These are phyloP conservation scores for Strigamia transsilvanica DNA, from an alignment of 2,888 invertebrate genomes.

Conservation along the genomic window DNA sequence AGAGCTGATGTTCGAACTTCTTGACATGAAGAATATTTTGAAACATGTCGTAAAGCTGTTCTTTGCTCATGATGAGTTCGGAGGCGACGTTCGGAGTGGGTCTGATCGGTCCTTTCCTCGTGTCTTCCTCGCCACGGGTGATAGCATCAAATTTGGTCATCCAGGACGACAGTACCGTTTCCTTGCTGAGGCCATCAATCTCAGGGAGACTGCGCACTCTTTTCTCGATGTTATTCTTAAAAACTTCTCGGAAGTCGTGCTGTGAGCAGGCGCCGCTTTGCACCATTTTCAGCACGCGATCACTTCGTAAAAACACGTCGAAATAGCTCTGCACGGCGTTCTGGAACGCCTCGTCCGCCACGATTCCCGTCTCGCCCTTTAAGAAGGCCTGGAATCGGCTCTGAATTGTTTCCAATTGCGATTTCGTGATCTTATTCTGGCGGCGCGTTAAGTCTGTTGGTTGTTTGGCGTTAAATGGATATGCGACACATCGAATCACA, in stretches of 20 bases:
- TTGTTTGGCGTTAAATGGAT: slow-evolving; percentile 99
- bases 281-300: slow-evolving; percentile 95
- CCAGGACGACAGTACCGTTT: slow-evolving; percentile 98
- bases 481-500: slow-evolving; percentile 95
- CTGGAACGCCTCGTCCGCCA: slow-evolving; percentile 97
- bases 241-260: slow-evolving; percentile 98
- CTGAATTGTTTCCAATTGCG: slow-evolving; percentile 92
- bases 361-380: slow-evolving; percentile 85
- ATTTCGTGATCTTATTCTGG: slow-evolving; percentile 94
- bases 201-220: slow-evolving; percentile 97
- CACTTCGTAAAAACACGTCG: slow-evolving; percentile 96
- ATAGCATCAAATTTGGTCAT: slow-evolving; percentile 99
- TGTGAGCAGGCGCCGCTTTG: slow-evolving; percentile 97
- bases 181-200: slow-evolving; percentile 99
- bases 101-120: slow-evolving; percentile 71
- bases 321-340: slow-evolving; percentile 96
- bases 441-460: slow-evolving; percentile 97
- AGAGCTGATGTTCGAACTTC: slow-evolving; percentile 99
- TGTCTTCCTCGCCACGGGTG: slow-evolving; percentile 71
- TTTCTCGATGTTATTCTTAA: slow-evolving; percentile 98
- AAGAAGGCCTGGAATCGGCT: slow-evolving; percentile 83
- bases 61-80: slow-evolving; percentile 95
- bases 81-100: slow-evolving; percentile 79
- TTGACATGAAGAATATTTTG: slow-evolving; percentile 98
- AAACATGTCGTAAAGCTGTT: slow-evolving; percentile 99